Evolutionary conservation across 2,113 vertebrate genomes (phyloP).

Genomic region (Leiothrix lutea): DNA sequence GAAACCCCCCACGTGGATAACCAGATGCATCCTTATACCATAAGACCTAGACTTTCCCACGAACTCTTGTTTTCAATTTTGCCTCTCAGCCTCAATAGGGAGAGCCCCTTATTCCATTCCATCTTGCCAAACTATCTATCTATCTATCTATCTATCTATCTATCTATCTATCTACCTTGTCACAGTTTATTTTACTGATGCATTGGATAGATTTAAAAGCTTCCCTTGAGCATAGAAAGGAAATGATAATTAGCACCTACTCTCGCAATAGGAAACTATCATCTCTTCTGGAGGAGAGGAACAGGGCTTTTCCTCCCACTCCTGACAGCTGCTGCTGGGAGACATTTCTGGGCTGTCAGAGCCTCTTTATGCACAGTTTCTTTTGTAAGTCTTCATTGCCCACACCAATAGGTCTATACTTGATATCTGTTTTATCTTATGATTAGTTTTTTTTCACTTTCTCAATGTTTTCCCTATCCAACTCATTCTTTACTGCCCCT

Average conservation of each 20-base stretch:
- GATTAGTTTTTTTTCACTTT: neutral
- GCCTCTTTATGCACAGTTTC: conserved; percentile 4
- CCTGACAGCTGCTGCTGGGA: conserved; percentile 49
- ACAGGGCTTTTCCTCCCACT: neutral
- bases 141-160: neutral
- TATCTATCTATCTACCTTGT: neutral
- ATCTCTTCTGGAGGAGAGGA: neutral
- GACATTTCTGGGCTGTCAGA: conserved; percentile 40
- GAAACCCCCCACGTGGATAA: neutral
- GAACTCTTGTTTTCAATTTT: neutral
- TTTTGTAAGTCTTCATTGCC: neutral
- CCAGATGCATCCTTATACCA: neutral
- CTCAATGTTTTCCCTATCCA: neutral
- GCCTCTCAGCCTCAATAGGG: rapidly evolving
- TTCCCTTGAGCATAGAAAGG: neutral
- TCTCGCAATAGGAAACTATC: neutral
- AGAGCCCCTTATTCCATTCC: neutral
- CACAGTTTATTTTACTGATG: neutral
- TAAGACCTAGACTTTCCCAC: neutral
- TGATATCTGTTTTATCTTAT: neutral
- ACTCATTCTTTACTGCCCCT: neutral
- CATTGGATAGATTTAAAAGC: neutral
- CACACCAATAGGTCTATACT: neutral
- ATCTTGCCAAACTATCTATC: neutral
- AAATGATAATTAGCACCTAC: conserved; percentile 32